These are phyloP conservation scores for Isichthys henryi DNA, from an alignment of 2,113 vertebrate species.

Conservation along the genomic window DNA sequence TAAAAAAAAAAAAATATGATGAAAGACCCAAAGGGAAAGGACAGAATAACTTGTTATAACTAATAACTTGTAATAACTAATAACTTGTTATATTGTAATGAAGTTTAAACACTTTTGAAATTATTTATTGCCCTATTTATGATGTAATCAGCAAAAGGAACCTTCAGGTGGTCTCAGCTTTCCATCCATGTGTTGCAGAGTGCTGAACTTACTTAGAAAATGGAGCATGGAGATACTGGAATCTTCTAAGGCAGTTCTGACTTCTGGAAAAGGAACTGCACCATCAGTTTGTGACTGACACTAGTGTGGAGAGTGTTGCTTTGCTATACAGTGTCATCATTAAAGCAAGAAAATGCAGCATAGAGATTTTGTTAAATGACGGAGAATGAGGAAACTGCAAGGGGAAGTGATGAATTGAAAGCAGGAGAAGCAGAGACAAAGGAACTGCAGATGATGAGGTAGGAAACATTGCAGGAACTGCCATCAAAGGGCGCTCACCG, in stretches of 20 bases:
- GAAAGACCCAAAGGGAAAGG: background rate
- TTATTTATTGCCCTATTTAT: background rate
- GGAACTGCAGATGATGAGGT: background rate
- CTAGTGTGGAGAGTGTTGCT: background rate
- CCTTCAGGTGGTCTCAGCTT: background rate
- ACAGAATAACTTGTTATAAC: too few species aligned
- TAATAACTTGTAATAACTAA: too few species aligned
- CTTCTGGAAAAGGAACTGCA: background rate
- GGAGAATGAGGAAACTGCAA: background rate
- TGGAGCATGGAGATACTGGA: background rate
- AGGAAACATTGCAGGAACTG: background rate
- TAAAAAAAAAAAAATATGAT: background rate
- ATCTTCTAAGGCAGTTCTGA: background rate
- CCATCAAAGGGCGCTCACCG: background rate
- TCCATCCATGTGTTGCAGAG: background rate
- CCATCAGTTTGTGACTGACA: background rate
- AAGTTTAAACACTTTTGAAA: background rate
- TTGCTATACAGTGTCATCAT: background rate
- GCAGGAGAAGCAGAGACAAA: background rate
- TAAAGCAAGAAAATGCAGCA: background rate
- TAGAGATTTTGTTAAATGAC: background rate
- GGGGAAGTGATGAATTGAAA: background rate
- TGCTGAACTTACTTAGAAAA: background rate
- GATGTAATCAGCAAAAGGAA: background rate
- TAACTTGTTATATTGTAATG: background rate